These are phyloP conservation scores for Gymnothorax javanicus DNA, from an alignment of 2,797 vertebrate species.

Conservation along the genomic window DNA sequence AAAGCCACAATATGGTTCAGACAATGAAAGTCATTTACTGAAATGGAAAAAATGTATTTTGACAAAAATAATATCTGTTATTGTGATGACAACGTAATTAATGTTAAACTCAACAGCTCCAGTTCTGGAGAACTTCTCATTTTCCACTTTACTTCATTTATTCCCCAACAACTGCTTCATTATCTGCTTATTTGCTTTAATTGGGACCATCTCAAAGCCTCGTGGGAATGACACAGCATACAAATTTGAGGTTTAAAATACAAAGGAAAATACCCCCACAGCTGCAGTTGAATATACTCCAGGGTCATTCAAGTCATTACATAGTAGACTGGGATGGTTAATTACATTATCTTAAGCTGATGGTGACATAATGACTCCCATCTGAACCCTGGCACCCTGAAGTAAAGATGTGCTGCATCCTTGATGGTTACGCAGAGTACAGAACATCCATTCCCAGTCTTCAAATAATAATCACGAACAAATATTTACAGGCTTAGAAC, in stretches of 20 bases:
- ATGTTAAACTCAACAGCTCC: slow-evolving; percentile 33
- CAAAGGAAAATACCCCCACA: not conserved
- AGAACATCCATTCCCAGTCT: not conserved
- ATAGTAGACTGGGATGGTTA: slow-evolving; percentile 28
- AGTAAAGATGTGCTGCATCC: not conserved
- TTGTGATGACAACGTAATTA: not conserved
- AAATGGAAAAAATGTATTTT: not conserved
- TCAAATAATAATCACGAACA: not conserved
- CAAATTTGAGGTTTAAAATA: not conserved
- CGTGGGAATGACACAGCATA: not conserved
- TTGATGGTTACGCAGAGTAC: not conserved
- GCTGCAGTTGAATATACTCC: not conserved
- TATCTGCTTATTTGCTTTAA: not conserved
- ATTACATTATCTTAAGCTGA: not conserved
- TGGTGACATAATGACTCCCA: slow-evolving; percentile 2
- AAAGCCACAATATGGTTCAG: not conserved
- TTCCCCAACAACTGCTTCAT: not conserved
- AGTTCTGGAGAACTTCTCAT: slow-evolving; percentile 1
- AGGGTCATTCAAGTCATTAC: slow-evolving; percentile 32
- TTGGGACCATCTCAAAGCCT: not conserved
- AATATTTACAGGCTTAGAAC: not conserved
- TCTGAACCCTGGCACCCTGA: not conserved
- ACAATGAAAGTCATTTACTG: not conserved
- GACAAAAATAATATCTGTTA: not conserved
- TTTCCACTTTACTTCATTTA: slow-evolving; percentile 4